phyloP scores from a whole-genome alignment of 2,888 invertebrate species.

The Spialia ferax region DNA sequence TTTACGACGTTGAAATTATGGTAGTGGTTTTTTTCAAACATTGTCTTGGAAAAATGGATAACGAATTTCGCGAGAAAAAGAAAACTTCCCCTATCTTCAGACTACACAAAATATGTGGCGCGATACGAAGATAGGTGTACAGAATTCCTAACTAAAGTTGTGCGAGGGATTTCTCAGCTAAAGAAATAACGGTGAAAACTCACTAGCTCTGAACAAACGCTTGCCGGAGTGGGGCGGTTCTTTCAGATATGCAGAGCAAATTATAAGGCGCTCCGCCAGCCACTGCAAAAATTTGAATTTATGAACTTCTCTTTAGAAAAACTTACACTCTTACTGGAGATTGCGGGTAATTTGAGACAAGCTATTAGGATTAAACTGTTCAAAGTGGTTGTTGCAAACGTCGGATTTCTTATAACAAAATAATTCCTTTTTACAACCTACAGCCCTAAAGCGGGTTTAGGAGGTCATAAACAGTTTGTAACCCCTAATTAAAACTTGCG shows the following conservation, averaged over 20 bases:
- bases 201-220: slow-evolving; percentile 60
- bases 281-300: slow-evolving; percentile 65
- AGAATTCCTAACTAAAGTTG: slow-evolving; percentile 77
- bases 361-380: slow-evolving; percentile 35
- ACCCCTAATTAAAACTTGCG: slow-evolving; percentile 46
- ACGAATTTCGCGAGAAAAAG: slow-evolving; percentile 60
- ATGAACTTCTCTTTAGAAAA: slow-evolving; percentile 66
- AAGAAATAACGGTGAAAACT: slow-evolving; percentile 73
- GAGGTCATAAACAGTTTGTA: slow-evolving; percentile 39
- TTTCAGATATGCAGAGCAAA: slow-evolving; percentile 66
- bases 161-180: slow-evolving; percentile 68
- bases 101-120: slow-evolving; percentile 73
- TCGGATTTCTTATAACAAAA: slow-evolving; percentile 31
- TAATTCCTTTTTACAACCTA: slow-evolving; percentile 31
- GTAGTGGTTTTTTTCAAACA: slow-evolving; percentile 44
- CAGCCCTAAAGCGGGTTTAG: slow-evolving; percentile 16
- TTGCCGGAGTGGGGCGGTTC: slow-evolving; percentile 56
- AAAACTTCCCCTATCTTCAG: slow-evolving; percentile 63
- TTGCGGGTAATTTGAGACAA: slow-evolving; percentile 38
- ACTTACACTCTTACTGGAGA: slow-evolving; percentile 59
- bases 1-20: slow-evolving; percentile 42
- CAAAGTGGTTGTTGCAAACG: slow-evolving; percentile 18
- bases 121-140: slow-evolving; percentile 73
- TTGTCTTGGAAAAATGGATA: slow-evolving; percentile 50
- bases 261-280: slow-evolving; percentile 62